Conservation (phyloP, 2,113 vertebrate species). For the Corydoras maculifer region DNA sequence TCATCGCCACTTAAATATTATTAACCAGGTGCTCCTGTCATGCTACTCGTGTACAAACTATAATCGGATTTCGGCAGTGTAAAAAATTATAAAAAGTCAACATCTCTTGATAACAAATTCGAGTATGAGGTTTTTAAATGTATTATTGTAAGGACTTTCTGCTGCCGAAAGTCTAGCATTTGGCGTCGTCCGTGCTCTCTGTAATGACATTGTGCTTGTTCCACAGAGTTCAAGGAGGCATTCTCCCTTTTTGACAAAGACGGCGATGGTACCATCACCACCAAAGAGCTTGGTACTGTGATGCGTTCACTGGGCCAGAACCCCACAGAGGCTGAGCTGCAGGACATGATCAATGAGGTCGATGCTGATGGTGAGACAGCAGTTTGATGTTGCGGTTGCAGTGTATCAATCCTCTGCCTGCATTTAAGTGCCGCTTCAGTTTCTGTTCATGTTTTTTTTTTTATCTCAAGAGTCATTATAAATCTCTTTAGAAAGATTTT, state of each 20-base stretch:
- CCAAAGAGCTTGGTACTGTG: slow-evolving; percentile 85
- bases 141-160: too few relatives aligned
- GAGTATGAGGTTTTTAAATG: too few relatives aligned
- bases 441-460: too few relatives aligned
- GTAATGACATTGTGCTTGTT: background rate
- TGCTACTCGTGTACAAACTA: too few relatives aligned
- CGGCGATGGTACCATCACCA: slow-evolving; percentile 85
- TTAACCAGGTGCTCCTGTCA: too few relatives aligned
- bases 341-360: slow-evolving; percentile 91
- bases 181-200: background rate
- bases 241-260: slow-evolving; percentile 91
- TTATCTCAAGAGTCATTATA: too few relatives aligned
- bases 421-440: too few relatives aligned
- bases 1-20: too few relatives aligned
- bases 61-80: too few relatives aligned
- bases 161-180: background rate
- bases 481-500: too few relatives aligned
- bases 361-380: slow-evolving; percentile 77
- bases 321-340: slow-evolving; percentile 83
- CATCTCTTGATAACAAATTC: too few relatives aligned
- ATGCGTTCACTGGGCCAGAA: slow-evolving; percentile 88
- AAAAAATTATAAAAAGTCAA: too few relatives aligned
- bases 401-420: background rate
- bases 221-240: slow-evolving; percentile 84
- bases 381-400: background rate